phyloP scores from a whole-genome alignment of 2,888 invertebrate species.

The Ormyrus labotus region DNA sequence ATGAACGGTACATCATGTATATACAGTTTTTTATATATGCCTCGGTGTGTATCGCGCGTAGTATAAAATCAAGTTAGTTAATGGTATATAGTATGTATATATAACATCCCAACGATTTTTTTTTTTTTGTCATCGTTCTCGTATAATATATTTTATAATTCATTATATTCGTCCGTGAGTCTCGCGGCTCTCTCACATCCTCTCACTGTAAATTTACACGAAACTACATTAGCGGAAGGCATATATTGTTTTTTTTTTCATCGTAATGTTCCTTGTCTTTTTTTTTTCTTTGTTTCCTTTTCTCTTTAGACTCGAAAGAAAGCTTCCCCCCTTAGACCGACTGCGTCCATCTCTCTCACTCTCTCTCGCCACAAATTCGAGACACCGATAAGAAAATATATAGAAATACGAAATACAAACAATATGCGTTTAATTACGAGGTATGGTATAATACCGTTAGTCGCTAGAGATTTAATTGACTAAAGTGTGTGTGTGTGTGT shows the following conservation, averaged over 20 bases:
- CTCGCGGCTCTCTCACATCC: constrained; percentile 15
- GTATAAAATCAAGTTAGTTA: constrained; percentile 48
- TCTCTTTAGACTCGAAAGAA: not conserved
- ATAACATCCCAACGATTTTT: constrained; percentile 42
- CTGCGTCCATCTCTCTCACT: constrained; percentile 1
- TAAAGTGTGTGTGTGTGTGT: too few species aligned
- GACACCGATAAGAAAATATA: not conserved
- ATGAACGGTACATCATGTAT: constrained; percentile 30
- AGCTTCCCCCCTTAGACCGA: not conserved
- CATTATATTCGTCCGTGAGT: not conserved
- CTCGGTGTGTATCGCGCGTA: constrained; percentile 19
- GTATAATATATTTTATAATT: constrained; percentile 35
- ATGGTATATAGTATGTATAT: constrained; percentile 33
- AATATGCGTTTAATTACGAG: not conserved
- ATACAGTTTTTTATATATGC: not conserved
- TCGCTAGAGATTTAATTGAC: too few species aligned
- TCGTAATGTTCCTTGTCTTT: not conserved
- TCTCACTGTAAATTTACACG: constrained; percentile 46
- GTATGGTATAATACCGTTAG: too few species aligned
- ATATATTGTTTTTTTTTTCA: constrained; percentile 49
- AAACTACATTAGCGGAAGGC: constrained; percentile 56
- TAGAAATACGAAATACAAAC: not conserved
- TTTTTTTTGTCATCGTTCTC: constrained; percentile 2
- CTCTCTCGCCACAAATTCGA: constrained; percentile 38
- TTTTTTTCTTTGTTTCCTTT: constrained; percentile 1